Conservation (phyloP, 2,888 invertebrate species). For the Zaprionus bogoriensis region DNA sequence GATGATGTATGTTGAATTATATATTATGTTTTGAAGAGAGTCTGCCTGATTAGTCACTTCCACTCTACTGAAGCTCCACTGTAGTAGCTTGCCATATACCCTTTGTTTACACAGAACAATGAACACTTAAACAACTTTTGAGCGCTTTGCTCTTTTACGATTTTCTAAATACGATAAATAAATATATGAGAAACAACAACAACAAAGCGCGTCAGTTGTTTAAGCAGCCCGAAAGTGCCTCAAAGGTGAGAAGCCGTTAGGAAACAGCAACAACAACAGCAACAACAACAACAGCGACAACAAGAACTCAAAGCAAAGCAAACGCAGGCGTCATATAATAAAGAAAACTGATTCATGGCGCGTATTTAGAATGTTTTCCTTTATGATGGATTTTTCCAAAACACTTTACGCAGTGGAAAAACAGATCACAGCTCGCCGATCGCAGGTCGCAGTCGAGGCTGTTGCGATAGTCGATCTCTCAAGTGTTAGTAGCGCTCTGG, state of each 20-base stretch:
- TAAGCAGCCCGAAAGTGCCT: slow-evolving; percentile 51
- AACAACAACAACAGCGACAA: slow-evolving; percentile 7
- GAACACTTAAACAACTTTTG: slow-evolving; percentile 70
- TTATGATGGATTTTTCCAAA: slow-evolving; percentile 14
- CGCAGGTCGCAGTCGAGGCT: slow-evolving; percentile 33
- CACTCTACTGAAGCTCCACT: slow-evolving; percentile 5
- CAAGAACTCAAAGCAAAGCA: background rate
- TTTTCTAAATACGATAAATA: slow-evolving; percentile 68
- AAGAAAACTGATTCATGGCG: slow-evolving; percentile 43
- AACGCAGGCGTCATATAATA: slow-evolving; percentile 5
- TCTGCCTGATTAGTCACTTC: too few relatives aligned
- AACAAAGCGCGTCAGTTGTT: slow-evolving; percentile 35
- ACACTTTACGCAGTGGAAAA: slow-evolving; percentile 53
- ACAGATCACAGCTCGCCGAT: slow-evolving; percentile 6
- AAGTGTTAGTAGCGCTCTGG: slow-evolving; percentile 72
- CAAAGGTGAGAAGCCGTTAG: slow-evolving; percentile 48
- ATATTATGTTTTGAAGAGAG: too few relatives aligned
- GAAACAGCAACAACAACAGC: slow-evolving; percentile 12
- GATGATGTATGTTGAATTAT: too few relatives aligned
- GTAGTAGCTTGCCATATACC: slow-evolving; percentile 6
- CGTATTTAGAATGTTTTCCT: slow-evolving; percentile 37
- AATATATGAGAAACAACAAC: slow-evolving; percentile 48
- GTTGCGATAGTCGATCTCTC: slow-evolving; percentile 34
- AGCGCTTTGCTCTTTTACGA: slow-evolving; percentile 64
- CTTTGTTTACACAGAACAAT: slow-evolving; percentile 66